Conservation (phyloP, 2,888 invertebrate species). For the Nomada flava region DNA sequence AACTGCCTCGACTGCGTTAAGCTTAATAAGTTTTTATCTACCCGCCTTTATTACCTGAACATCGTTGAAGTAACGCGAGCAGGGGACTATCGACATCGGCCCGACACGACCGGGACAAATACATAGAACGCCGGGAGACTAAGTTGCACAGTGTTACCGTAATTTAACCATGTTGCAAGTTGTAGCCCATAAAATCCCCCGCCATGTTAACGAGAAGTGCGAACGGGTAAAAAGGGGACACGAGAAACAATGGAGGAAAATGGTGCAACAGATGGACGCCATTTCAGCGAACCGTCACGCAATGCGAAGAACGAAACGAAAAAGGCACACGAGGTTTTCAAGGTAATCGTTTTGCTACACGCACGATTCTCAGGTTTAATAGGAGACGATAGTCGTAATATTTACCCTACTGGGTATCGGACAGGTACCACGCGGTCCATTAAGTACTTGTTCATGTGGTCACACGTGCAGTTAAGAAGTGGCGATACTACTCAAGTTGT, state of each 20-base stretch:
- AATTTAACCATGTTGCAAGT: neutral
- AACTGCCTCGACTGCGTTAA: slow-evolving; percentile 5
- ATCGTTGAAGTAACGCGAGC: neutral
- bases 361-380: slow-evolving; percentile 50
- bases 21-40: slow-evolving; percentile 4
- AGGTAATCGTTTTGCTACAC: slow-evolving; percentile 43
- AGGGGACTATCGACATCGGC: slow-evolving; percentile 17
- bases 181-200: neutral
- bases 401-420: slow-evolving; percentile 24
- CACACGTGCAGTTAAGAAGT: slow-evolving; percentile 30
- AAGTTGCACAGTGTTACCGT: neutral
- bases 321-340: slow-evolving; percentile 7
- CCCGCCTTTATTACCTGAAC: slow-evolving; percentile 1
- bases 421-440: slow-evolving; percentile 55
- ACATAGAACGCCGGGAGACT: neutral
- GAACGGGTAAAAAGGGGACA: neutral
- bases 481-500: slow-evolving; percentile 36
- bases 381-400: slow-evolving; percentile 56
- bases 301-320: slow-evolving; percentile 2
- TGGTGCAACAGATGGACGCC: neutral
- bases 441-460: slow-evolving; percentile 46
- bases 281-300: slow-evolving; percentile 4
- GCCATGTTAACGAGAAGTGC: too few species aligned
- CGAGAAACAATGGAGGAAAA: neutral
- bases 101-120: slow-evolving; percentile 15